Conservation (phyloP, 2,113 vertebrate genomes). For the Phaethon lepturus region DNA sequence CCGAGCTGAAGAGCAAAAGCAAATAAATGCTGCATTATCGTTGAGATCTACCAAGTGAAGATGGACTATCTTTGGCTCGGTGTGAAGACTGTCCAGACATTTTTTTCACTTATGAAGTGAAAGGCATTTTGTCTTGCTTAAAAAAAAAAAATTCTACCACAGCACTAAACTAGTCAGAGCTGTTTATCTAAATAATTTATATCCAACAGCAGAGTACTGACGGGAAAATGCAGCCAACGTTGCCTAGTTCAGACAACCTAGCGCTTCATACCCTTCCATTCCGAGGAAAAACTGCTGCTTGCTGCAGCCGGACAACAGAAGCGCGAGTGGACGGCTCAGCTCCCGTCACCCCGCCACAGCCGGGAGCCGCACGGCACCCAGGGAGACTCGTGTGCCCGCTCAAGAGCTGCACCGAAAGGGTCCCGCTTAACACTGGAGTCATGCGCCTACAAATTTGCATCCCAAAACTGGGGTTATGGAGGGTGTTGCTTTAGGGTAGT, state of each 20-base stretch:
- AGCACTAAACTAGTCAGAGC: background rate
- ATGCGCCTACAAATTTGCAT: background rate
- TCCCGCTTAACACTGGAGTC: background rate
- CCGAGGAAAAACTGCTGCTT: background rate
- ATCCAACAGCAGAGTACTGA: background rate
- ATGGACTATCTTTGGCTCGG: background rate
- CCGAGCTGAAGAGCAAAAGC: background rate
- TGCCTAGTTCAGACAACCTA: background rate
- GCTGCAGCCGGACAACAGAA: background rate
- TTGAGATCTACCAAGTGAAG: background rate
- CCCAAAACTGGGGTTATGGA: background rate
- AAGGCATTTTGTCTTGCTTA: background rate
- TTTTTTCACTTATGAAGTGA: background rate
- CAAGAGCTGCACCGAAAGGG: background rate
- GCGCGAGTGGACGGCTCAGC: background rate
- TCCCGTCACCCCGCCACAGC: fast-evolving
- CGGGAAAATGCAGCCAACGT: background rate
- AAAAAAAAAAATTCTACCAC: background rate
- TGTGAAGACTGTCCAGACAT: background rate
- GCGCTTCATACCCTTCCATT: background rate
- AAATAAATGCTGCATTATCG: background rate
- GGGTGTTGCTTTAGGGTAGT: background rate
- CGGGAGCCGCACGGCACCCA: fast-evolving
- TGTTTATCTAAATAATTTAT: background rate
- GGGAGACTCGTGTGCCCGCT: background rate